A percentile compares a stretch with the other conserved stretches of the same genome.
Evolutionary conservation across 1,140 invertebrate species (phyloP).

Genomic region (Globodera ellingtonae): DNA sequence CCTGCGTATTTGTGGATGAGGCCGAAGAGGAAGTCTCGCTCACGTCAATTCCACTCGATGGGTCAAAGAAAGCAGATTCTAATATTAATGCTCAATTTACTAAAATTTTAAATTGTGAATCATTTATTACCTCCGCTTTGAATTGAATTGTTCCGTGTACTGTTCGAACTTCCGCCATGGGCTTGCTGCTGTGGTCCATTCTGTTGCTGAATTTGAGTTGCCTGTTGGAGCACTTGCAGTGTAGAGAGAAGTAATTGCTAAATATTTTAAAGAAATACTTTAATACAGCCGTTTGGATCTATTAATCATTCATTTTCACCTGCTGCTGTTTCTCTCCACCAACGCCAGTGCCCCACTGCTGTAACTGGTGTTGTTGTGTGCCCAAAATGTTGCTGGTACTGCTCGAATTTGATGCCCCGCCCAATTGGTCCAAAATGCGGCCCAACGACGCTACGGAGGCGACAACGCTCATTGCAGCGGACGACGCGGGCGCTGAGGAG

Average conservation of each 20-base stretch:
- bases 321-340: background rate
- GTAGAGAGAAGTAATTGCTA: conserved; percentile 21
- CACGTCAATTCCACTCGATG: conserved; percentile 40
- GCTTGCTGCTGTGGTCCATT: conserved; percentile 15
- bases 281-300: too few species aligned
- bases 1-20: conserved; percentile 50
- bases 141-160: conserved; percentile 31
- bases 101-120: background rate
- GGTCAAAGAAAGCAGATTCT: conserved; percentile 38
- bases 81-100: background rate
- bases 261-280: background rate
- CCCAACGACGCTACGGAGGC: background rate
- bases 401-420: background rate
- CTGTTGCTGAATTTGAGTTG: conserved; percentile 25
- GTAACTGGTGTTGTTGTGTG: background rate
- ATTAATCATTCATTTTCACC: background rate
- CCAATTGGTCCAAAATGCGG: conserved; percentile 6
- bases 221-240: conserved; percentile 24
- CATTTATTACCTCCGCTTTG: conserved; percentile 16
- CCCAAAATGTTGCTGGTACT: background rate
- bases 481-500: conserved; percentile 2
- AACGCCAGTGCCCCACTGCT: background rate
- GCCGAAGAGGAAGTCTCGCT: conserved; percentile 53
- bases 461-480: background rate
- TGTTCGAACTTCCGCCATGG: conserved; percentile 4